These are phyloP conservation scores for Akabosia matsudoensis DNA, from an alignment of 1,140 invertebrate species.

Conservation along the genomic window DNA sequence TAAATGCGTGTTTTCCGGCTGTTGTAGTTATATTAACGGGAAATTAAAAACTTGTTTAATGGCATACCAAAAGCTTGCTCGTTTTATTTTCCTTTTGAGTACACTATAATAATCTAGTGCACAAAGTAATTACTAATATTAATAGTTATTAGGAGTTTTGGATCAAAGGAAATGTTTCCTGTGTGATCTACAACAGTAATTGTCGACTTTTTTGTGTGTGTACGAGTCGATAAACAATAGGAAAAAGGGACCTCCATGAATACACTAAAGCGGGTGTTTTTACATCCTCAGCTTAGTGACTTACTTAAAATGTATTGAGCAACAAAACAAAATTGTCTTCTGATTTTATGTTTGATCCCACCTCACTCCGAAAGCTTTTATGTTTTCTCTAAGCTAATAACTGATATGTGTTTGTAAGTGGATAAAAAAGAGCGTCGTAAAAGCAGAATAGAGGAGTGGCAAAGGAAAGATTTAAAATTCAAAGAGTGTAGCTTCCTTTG, in stretches of 20 bases:
- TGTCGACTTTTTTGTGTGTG: not conserved
- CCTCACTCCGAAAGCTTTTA: not conserved
- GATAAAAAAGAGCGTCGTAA: not conserved
- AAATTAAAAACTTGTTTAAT: constrained; percentile 4
- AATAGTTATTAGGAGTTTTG: not conserved
- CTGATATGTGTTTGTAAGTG: not conserved
- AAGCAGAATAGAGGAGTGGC: not conserved
- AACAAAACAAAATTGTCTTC: no score
- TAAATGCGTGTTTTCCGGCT: not conserved
- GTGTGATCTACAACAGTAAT: not conserved
- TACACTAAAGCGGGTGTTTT: no score
- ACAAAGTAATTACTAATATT: not conserved
- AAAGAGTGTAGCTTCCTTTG: not conserved
- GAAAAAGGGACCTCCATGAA: not conserved
- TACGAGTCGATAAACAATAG: no score
- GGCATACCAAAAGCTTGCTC: not conserved
- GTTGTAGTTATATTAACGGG: not conserved
- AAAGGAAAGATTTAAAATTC: not conserved
- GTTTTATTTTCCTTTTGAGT: not conserved
- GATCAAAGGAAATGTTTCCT: constrained; percentile 17
- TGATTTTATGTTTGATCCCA: not conserved
- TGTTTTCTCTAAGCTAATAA: not conserved
- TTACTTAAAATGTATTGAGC: no score
- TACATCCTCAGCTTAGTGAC: no score
- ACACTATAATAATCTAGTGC: not conserved